Evolutionary conservation across 1,140 invertebrate species (phyloP).

Genomic region (Lordiphosa collinella): DNA sequence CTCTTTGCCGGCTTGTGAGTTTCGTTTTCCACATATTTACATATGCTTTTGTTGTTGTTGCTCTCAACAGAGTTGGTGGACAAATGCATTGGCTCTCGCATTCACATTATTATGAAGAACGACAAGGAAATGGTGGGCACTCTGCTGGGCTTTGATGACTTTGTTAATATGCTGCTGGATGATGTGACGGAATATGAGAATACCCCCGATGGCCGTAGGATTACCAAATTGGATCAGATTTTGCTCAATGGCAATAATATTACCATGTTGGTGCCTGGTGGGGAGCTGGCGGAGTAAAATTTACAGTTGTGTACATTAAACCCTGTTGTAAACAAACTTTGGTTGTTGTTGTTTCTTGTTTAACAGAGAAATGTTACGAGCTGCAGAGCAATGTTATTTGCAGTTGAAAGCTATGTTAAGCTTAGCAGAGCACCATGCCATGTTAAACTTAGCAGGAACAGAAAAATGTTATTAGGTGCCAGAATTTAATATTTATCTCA

Average conservation of each 20-base stretch:
- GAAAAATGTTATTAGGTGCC: no score
- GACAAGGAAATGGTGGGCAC: slow-evolving; percentile 99
- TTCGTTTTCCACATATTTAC: no score
- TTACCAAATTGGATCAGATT: slow-evolving; percentile 99
- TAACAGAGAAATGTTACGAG: not conserved
- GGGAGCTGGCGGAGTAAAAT: slow-evolving; percentile 83
- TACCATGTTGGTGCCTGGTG: slow-evolving; percentile 92
- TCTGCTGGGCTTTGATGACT: slow-evolving; percentile 98
- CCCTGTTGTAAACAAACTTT: slow-evolving; percentile 21
- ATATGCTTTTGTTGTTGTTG: slow-evolving; percentile 11
- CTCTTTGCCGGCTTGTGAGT: slow-evolving; percentile 15
- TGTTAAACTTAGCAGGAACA: no score
- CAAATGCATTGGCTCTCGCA: slow-evolving; percentile 99
- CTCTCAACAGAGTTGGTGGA: slow-evolving; percentile 94
- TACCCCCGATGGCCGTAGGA: slow-evolving; percentile 96
- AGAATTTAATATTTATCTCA: no score
- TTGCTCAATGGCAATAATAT: slow-evolving; percentile 99
- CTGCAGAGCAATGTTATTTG: not conserved
- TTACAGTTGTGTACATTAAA: slow-evolving; percentile 9
- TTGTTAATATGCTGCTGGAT: slow-evolving; percentile 98
- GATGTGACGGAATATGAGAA: slow-evolving; percentile 97
- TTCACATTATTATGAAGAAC: slow-evolving; percentile 99
- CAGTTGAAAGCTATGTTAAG: no score
- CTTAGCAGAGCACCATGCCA: no score
- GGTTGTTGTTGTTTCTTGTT: not conserved